These are phyloP conservation scores for Microtus ochrogaster DNA, from an alignment of 2,113 vertebrate genomes.

Conservation along the genomic window DNA sequence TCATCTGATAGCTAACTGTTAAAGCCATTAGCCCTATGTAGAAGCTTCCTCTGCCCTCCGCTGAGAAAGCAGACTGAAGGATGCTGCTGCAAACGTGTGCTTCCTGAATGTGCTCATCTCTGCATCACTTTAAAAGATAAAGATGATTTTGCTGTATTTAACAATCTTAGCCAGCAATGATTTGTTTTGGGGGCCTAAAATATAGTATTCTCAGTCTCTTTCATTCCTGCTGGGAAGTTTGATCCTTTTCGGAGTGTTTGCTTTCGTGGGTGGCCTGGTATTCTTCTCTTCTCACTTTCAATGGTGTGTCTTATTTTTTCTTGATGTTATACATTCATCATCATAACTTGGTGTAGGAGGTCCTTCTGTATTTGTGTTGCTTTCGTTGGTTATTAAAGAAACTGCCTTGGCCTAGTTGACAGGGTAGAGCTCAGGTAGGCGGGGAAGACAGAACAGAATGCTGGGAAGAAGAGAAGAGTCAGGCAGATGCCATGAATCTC, in stretches of 20 bases:
- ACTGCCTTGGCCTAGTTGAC: too few relatives aligned
- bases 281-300: not conserved
- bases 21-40: not conserved
- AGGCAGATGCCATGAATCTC: too few relatives aligned
- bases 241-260: not conserved
- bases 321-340: not conserved
- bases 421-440: too few relatives aligned
- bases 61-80: not conserved
- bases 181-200: not conserved
- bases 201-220: not conserved
- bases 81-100: not conserved
- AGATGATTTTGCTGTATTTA: not conserved
- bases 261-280: not conserved
- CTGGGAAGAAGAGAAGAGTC: too few relatives aligned
- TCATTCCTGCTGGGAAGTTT: not conserved
- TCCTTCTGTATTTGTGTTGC: too few relatives aligned
- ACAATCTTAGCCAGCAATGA: not conserved
- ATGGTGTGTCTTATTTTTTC: too few relatives aligned
- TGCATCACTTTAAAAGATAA: not conserved
- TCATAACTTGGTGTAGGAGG: too few relatives aligned
- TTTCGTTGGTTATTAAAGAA: too few relatives aligned
- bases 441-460: too few relatives aligned
- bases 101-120: too few relatives aligned
- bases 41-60: not conserved
- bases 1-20: not conserved